A percentile compares a stretch with the other conserved stretches of the same genome.
These are phyloP conservation scores for Rhinichthys osculus DNA, from an alignment of 2,797 vertebrate species.

Conservation along the genomic window DNA sequence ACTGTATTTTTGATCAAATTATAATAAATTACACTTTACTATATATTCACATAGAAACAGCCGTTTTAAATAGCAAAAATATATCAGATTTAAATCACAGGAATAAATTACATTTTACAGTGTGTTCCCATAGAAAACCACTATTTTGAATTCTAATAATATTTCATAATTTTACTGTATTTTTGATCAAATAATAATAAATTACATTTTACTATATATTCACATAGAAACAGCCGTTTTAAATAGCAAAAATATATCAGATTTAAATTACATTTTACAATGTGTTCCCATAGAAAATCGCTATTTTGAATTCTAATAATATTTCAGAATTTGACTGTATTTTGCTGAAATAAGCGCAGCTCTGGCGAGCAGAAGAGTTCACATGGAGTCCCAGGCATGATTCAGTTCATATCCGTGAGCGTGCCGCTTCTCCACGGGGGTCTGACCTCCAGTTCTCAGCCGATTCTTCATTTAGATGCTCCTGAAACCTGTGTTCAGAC, in stretches of 20 bases:
- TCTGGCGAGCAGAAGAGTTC: no score
- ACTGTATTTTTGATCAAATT: no score
- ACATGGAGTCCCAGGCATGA: constrained; percentile 68
- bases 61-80: no score
- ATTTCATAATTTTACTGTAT: no score
- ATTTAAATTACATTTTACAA: rapidly evolving
- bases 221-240: neutral
- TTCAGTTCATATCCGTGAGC: constrained; percentile 75
- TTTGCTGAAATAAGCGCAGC: neutral
- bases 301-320: neutral
- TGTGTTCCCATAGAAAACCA: no score
- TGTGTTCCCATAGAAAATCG: neutral
- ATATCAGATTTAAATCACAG: no score
- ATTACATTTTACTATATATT: neutral
- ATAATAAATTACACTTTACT: no score
- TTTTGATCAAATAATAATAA: neutral
- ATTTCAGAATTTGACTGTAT: neutral
- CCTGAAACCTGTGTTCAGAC: constrained; percentile 36
- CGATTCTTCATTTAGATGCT: constrained; percentile 69
- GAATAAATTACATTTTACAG: neutral
- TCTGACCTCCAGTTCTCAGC: constrained; percentile 71
- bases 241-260: neutral
- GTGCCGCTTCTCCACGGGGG: constrained; percentile 58
- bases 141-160: no score
- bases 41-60: no score